Base-by-base conservation (phyloP, 2,113 vertebrate species). In the Corvus moneduloides region DNA sequence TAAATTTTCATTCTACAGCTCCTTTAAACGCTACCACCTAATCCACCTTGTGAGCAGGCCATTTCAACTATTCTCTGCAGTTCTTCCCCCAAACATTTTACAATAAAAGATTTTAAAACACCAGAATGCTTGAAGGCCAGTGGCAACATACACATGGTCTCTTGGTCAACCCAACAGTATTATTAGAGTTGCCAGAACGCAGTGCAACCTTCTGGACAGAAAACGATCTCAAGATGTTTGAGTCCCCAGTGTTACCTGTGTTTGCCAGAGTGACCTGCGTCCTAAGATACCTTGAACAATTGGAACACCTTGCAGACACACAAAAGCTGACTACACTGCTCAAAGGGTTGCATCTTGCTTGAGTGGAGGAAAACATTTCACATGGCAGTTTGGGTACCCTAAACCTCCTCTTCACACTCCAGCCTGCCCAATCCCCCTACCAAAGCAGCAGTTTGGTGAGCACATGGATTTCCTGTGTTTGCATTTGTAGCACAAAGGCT, bases 371-470 rank as follows among this genome's bases (percentile, higher is more conserved):
- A 18, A 68, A 22, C 11, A 9, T 18, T 62, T 46, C 54, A 51
- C 3, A 2, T 2, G 15, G 52, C 46, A 66, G n/a, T 10, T 44
- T 51, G 24, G 0, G 4, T 6, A 37, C 27, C 10, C 35, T 30
- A 48, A 41, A 33, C 67, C 20, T 15, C 33, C 10, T 20, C 20
- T 9, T 67, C 8, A n/a, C 10, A 9, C 23, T 43, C 4, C 41
- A 33, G 7, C 17, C 41, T 52, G 20, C 10, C 16, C 54, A 30
- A 15, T 10, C 4, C 7, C 13, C 49, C 17, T 21, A 33, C 33
- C 37, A 77, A 67, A 48, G 26, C 35, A 56, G 33, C 16, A 46
- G 26, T 14, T 56, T 43, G 13, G 8, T 26, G 76, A 39, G n/a
- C 26, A 78, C 5, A 6, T 0, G 11, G 48, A 16, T 27, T 55